These are phyloP conservation scores for Iselma pallidipennis DNA, from an alignment of 2,888 invertebrate genomes.

Conservation along the genomic window DNA sequence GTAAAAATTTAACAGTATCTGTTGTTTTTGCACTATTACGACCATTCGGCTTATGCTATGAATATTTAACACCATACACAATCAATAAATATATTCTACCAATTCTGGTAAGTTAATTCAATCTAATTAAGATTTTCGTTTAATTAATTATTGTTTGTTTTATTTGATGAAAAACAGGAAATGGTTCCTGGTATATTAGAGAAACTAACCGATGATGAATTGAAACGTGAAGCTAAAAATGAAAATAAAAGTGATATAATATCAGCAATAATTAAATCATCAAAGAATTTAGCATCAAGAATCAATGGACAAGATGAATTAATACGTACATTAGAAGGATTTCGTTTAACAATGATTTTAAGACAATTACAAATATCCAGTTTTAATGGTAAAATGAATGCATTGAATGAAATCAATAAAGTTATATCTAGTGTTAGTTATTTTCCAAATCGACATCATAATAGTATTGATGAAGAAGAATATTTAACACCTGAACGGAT, in stretches of 20 bases:
- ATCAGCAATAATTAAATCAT: constrained; percentile 90
- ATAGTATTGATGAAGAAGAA: constrained; percentile 75
- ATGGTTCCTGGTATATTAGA: constrained; percentile 88
- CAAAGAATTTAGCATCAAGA: constrained; percentile 85
- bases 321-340: constrained; percentile 82
- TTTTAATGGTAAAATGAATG: constrained; percentile 99
- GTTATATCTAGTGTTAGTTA: constrained; percentile 89
- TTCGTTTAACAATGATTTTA: constrained; percentile 94
- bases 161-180: constrained; percentile 68
- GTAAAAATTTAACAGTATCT: constrained; percentile 72
- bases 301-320: constrained; percentile 83
- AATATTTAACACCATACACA: constrained; percentile 85
- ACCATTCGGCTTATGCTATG: constrained; percentile 92
- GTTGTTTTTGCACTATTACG: constrained; percentile 81
- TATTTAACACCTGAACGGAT: constrained; percentile 94
- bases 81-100: constrained; percentile 93
- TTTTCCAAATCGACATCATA: constrained; percentile 76
- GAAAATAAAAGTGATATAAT: constrained; percentile 96
- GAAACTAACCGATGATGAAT: constrained; percentile 91
- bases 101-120: constrained; percentile 70
- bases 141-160: background rate
- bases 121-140: constrained; percentile 1
- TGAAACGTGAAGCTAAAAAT: constrained; percentile 93
- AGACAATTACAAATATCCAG: constrained; percentile 90
- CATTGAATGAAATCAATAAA: constrained; percentile 97